Conservation (phyloP, 2,888 invertebrate genomes). For the Lasius platythorax region DNA sequence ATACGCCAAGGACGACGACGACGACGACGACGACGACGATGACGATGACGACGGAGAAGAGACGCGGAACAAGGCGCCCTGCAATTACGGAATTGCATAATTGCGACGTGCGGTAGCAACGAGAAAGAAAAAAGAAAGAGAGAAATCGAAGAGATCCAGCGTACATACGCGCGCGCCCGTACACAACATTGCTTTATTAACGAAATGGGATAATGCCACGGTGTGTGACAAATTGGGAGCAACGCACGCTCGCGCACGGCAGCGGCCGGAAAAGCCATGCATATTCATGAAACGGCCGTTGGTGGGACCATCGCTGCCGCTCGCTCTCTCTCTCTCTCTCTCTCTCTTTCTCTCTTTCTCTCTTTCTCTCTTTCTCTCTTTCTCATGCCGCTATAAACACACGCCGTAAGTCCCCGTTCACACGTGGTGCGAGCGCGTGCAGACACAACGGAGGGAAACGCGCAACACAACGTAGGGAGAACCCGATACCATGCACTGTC, state of each 20-base stretch:
- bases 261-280: slow-evolving; percentile 80
- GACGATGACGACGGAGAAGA: slow-evolving; percentile 30
- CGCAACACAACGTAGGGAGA: slow-evolving; percentile 23
- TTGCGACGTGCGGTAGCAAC: slow-evolving; percentile 72
- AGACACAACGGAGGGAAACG: neutral
- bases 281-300: slow-evolving; percentile 81
- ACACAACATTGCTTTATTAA: slow-evolving; percentile 84
- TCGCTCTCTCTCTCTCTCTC: neutral
- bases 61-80: slow-evolving; percentile 67
- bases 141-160: slow-evolving; percentile 76
- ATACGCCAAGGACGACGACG: slow-evolving; percentile 64
- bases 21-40: slow-evolving; percentile 65
- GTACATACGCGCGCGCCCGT: slow-evolving; percentile 54
- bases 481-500: slow-evolving; percentile 6
- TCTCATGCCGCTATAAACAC: slow-evolving; percentile 34
- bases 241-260: slow-evolving; percentile 77
- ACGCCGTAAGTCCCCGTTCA: slow-evolving; percentile 68
- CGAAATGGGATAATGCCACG: slow-evolving; percentile 85
- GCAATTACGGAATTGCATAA: slow-evolving; percentile 80
- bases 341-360: neutral
- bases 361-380: neutral
- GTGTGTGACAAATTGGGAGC: slow-evolving; percentile 86
- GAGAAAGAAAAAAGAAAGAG: slow-evolving; percentile 58
- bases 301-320: slow-evolving; percentile 57
- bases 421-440: slow-evolving; percentile 60